Conservation (phyloP, 2,113 vertebrate species). For the Etheostoma cragini region DNA sequence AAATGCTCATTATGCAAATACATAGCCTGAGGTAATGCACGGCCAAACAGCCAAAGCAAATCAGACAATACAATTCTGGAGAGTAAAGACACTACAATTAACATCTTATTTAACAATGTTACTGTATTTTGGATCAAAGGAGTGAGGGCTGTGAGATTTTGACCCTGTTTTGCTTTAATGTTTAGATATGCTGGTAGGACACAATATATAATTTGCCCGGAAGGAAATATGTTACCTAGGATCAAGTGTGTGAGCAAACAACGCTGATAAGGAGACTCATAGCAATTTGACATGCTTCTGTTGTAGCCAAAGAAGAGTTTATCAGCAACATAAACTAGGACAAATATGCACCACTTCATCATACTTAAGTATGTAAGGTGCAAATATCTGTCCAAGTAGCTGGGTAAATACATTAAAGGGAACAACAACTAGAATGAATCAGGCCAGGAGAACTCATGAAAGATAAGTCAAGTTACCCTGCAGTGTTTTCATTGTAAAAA, state of each 20-base stretch:
- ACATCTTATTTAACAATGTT: slow-evolving; percentile 69
- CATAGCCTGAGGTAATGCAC: slow-evolving; percentile 79
- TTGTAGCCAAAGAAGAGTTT: slow-evolving; percentile 38
- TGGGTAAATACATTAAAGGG: slow-evolving; percentile 38
- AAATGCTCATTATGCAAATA: slow-evolving; percentile 84
- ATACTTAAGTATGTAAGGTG: slow-evolving; percentile 8
- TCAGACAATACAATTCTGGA: slow-evolving; percentile 74
- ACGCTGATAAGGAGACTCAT: slow-evolving; percentile 51
- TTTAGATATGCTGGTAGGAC: slow-evolving; percentile 59
- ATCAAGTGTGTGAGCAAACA: slow-evolving; percentile 25
- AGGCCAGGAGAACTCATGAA: slow-evolving; percentile 24
- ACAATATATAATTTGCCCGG: slow-evolving; percentile 39
- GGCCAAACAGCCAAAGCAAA: slow-evolving; percentile 79
- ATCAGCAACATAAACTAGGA: slow-evolving; percentile 59
- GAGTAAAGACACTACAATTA: slow-evolving; percentile 69
- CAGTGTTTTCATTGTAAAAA: slow-evolving; percentile 36
- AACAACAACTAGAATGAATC: slow-evolving; percentile 42
- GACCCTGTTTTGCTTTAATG: slow-evolving; percentile 72
- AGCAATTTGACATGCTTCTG: slow-evolving; percentile 64
- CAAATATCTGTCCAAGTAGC: slow-evolving; percentile 15
- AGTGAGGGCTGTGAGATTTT: slow-evolving; percentile 62
- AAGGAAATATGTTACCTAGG: slow-evolving; percentile 54
- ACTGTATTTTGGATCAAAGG: slow-evolving; percentile 72
- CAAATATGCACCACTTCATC: slow-evolving; percentile 43
- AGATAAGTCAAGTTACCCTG: slow-evolving; percentile 36